These are phyloP conservation scores for Hedychridium roseum DNA, from an alignment of 2,888 invertebrate species.

Conservation along the genomic window DNA sequence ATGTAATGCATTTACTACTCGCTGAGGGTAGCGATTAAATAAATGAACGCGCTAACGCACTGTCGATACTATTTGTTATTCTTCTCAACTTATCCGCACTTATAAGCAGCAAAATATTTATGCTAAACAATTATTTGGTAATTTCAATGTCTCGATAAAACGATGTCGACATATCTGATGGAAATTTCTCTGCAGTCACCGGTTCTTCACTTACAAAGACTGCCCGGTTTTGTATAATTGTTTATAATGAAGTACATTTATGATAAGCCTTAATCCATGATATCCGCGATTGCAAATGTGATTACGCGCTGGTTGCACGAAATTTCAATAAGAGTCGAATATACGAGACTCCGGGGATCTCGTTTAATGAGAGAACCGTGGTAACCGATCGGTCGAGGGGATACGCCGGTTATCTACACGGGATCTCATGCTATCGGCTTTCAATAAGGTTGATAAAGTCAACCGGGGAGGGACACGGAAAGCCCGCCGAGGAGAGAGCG, in stretches of 20 bases:
- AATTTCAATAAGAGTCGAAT: no score
- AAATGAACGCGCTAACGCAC: background rate
- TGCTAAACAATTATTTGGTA: no score
- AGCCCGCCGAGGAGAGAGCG: conserved; percentile 26
- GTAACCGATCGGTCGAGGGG: conserved; percentile 33
- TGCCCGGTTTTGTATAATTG: no score
- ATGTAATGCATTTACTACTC: background rate
- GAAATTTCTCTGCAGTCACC: no score
- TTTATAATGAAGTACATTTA: no score
- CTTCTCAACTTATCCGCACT: background rate
- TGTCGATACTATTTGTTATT: conserved; percentile 1
- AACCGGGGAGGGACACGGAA: conserved; percentile 34
- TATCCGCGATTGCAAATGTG: no score
- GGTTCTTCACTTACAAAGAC: no score
- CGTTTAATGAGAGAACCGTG: conserved; percentile 38
- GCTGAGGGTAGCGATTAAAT: background rate
- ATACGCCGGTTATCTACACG: conserved; percentile 48
- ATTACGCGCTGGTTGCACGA: no score
- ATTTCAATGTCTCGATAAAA: no score
- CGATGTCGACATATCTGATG: no score
- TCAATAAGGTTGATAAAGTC: conserved; percentile 63
- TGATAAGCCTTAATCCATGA: no score
- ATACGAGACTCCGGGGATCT: no score
- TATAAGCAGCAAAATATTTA: background rate
- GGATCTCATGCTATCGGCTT: conserved; percentile 57